Evolutionary conservation across 2,888 invertebrate genomes (phyloP).

Genomic region (Seladonia tumulorum): DNA sequence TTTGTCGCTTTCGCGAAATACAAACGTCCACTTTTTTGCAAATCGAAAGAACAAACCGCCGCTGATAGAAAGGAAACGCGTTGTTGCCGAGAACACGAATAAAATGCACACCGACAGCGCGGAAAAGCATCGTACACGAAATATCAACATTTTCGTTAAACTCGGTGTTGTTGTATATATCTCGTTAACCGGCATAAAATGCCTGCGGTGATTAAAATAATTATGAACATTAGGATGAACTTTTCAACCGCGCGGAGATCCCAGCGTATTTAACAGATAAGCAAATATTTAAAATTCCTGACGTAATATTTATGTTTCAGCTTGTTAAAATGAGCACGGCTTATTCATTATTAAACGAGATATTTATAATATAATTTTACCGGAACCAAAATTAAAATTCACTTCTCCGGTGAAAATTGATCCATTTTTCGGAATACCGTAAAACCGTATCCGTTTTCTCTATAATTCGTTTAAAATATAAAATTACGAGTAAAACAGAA

Average conservation of each 20-base stretch:
- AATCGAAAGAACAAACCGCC: not conserved
- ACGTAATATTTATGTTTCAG: not conserved
- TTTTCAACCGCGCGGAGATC: too few species aligned
- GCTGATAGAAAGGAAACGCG: not conserved
- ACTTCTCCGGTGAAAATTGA: not conserved
- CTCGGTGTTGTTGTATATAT: too few species aligned
- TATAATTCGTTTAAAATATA: not conserved
- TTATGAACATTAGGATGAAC: too few species aligned
- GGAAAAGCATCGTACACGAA: not conserved
- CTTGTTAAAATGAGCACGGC: not conserved
- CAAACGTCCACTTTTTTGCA: not conserved
- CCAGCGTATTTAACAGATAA: too few species aligned
- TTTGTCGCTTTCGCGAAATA: conserved; percentile 8
- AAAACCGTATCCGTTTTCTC: not conserved
- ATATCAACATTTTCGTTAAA: too few species aligned
- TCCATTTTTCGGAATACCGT: not conserved
- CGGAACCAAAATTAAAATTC: not conserved
- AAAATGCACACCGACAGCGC: not conserved
- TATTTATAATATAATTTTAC: not conserved
- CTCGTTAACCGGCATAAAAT: not conserved
- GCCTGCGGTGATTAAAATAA: too few species aligned
- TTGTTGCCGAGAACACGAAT: not conserved
- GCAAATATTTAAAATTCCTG: not conserved
- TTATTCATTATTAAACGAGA: not conserved
- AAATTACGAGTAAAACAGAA: not conserved